Base-by-base conservation (phyloP, 1,140 invertebrate species). In the Zaprionus tsacasi region DNA sequence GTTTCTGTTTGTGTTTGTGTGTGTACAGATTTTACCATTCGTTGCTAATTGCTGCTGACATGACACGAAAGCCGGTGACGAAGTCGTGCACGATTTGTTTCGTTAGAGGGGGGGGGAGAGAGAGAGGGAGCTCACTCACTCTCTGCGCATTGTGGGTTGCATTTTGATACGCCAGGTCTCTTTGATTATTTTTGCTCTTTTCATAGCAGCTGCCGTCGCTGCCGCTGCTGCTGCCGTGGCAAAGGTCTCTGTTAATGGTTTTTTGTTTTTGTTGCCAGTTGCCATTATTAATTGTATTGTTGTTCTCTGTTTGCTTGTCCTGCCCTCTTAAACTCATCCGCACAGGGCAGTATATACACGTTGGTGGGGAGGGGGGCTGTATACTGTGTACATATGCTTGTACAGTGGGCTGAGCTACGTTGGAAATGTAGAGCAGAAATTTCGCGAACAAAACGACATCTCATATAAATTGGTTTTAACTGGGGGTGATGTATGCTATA, bases 101-200 rank as follows among this genome's bases (percentile, higher is more conserved):
- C 74, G 75, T n/a, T n/a, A 27, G 57, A 45, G 68, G 55, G 35
- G 68, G 21, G 21, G 21, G 21, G 21, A 21, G 21, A 21, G 21
- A 21, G 21, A 21, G 21, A 21, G 21, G 60, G 60, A 10, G 63
- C 63, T 33, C 54, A 40, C 21, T 73, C 63, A 56, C 57, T 21
- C 65, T 73, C 50, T 76, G 64, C 55, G 11, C 45, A 33, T 88
- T 89, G 85, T 90, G 85, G 85, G 85, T 89, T 89, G 85, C 85
- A 59, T 89, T 89, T 89, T 89, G 86, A 89, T 90, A 89, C 86
- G 85, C 85, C 81, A 71, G 81, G 80, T 82, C 61, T 40, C 13
- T 71, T 61, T 72, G 72, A 56, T 68, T 57, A 55, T 58, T 58
- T 78, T 75, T 89, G 78, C 78, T 81, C 81, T 81, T 81, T 87